Conservation (phyloP, 1,140 invertebrate species). For the Samia ricini region DNA sequence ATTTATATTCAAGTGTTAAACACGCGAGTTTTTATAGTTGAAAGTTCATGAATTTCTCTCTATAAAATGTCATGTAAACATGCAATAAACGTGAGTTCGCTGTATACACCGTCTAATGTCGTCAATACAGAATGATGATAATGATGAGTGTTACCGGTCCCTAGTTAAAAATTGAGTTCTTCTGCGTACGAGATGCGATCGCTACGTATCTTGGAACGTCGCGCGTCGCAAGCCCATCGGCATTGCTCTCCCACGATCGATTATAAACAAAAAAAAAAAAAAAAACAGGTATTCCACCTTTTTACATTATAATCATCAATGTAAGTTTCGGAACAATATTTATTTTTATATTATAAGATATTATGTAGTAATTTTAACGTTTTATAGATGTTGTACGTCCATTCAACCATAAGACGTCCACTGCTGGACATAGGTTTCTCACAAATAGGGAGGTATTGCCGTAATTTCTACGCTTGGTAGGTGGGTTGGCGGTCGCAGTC, state of each 20-base stretch:
- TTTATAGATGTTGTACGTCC: too few species aligned
- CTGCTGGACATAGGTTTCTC: too few species aligned
- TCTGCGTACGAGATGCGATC: constrained; percentile 36
- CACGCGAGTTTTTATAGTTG: background rate
- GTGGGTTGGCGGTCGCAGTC: too few species aligned
- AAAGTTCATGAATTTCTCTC: background rate
- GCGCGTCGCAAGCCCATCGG: constrained; percentile 5
- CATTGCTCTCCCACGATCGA: constrained; percentile 58
- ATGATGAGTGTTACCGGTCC: constrained; percentile 33
- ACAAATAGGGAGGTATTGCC: too few species aligned
- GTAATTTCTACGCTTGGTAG: too few species aligned
- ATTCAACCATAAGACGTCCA: too few species aligned
- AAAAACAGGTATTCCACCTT: constrained; percentile 42
- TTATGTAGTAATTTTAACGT: background rate
- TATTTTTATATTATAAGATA: background rate
- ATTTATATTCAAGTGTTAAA: background rate
- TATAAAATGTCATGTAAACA: background rate
- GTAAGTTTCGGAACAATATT: constrained; percentile 19
- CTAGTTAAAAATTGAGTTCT: constrained; percentile 47
- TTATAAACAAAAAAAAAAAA: constrained; percentile 29
- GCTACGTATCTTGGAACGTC: constrained; percentile 26
- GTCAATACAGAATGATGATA: constrained; percentile 25
- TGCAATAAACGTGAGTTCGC: background rate
- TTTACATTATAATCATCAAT: constrained; percentile 40
- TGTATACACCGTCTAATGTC: background rate